Base-by-base conservation (phyloP, 2,888 invertebrate species). In the Pristionchus arcanus region DNA sequence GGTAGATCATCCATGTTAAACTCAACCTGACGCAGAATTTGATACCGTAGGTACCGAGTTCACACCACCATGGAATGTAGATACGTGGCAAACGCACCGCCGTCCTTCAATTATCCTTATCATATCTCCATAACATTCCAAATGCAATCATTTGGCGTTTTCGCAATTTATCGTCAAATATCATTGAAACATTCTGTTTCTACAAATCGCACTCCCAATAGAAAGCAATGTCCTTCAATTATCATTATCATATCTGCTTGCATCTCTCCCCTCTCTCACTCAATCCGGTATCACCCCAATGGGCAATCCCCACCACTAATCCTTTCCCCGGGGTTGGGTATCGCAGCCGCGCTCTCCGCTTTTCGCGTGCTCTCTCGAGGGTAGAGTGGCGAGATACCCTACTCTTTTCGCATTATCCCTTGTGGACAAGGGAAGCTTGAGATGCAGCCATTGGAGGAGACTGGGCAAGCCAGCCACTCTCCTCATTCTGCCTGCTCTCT, bases 181-280 rank as follows among this genome's bases (percentile, higher is more conserved):
- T n/a, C n/a, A n/a, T n/a, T n/a, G n/a, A n/a, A n/a, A n/a, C n/a
- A n/a, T n/a, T n/a, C n/a, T n/a, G n/a, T n/a, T n/a, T n/a, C n/a
- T n/a, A n/a, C n/a, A n/a, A n/a, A n/a, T n/a, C n/a, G n/a, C n/a
- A n/a, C n/a, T n/a, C n/a, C n/a, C n/a, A n/a, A n/a, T n/a, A n/a
- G n/a, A n/a, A n/a, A n/a, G n/a, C n/a, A n/a, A n/a, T n/a, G n/a
- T 37, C 77, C 77, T 77, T 77, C 77, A n/a, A 81, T 81, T 81
- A 81, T 81, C 81, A 81, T 81, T 81, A 81, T 81, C 81, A 81
- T 81, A 81, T 81, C 81, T 49, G 37, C 77, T 19, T 34, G 71
- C 49, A 13, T n/a, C 81, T 49, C 81, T 28, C 37, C 81, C 37
- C 15, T 25, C 49, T 28, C 49, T 28, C 81, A 28, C 49, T 81